phyloP scores from a whole-genome alignment of 2,888 invertebrate species.

The Fragum sueziense region DNA sequence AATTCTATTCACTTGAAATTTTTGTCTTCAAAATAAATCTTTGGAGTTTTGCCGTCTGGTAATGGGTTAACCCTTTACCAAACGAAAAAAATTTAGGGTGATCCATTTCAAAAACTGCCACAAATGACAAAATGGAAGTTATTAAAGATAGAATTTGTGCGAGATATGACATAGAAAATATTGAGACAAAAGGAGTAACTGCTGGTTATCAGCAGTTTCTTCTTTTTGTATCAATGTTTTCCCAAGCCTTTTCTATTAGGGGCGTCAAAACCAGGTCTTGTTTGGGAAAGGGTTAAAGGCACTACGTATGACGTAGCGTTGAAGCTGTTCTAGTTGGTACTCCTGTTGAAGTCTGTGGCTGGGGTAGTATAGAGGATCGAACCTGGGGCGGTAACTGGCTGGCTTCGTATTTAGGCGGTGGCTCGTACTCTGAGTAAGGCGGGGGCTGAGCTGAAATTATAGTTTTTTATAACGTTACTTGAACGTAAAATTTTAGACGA shows the following conservation, averaged over 20 bases:
- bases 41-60: too few species aligned
- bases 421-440: background rate
- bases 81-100: too few species aligned
- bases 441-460: background rate
- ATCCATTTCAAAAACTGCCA: too few species aligned
- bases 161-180: too few species aligned
- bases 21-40: too few species aligned
- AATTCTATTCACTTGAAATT: too few species aligned
- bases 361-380: background rate
- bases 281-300: background rate
- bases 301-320: background rate
- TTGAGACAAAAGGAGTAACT: too few species aligned
- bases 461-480: too few species aligned
- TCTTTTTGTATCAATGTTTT: too few species aligned
- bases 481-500: too few species aligned
- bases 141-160: background rate
- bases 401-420: constrained; percentile 11
- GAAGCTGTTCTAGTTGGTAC: constrained; percentile 1
- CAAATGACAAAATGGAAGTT: background rate
- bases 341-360: background rate
- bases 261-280: background rate
- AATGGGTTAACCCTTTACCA: too few species aligned
- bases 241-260: background rate
- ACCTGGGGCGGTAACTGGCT: background rate
- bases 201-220: too few species aligned